These are phyloP conservation scores for Scalopus aquaticus DNA, from an alignment of 2,113 vertebrate genomes.

Conservation along the genomic window DNA sequence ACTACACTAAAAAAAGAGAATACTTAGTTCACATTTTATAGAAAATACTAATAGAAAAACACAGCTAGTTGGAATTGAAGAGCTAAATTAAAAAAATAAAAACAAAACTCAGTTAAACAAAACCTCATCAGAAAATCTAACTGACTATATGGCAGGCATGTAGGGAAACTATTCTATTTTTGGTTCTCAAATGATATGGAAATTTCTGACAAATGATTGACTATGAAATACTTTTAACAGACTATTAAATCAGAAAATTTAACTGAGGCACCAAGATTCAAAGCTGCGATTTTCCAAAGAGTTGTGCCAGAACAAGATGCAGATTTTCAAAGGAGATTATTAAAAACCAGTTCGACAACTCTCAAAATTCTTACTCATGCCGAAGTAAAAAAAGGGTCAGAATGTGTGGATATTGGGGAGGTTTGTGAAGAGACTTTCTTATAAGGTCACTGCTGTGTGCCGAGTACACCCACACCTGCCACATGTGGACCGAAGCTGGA, in stretches of 20 bases:
- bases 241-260: constrained; percentile 14
- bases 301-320: constrained; percentile 10
- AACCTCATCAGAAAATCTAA: not conserved
- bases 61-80: not conserved
- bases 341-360: constrained; percentile 50
- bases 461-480: not conserved
- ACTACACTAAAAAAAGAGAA: not conserved
- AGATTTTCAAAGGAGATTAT: constrained; percentile 41
- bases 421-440: not conserved
- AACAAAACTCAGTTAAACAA: not conserved
- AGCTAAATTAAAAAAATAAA: not conserved
- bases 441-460: not conserved
- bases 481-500: not conserved
- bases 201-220: not conserved
- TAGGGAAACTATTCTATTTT: not conserved
- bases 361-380: not conserved
- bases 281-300: not conserved
- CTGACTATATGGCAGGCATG: not conserved
- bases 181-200: not conserved
- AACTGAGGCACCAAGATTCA: not conserved
- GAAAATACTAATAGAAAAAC: not conserved
- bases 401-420: not conserved
- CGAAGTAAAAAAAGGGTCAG: not conserved
- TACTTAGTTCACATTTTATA: not conserved
- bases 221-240: constrained; percentile 39